Base-by-base conservation (phyloP, 2,888 invertebrate species). In the Cataglyphis albicans region DNA sequence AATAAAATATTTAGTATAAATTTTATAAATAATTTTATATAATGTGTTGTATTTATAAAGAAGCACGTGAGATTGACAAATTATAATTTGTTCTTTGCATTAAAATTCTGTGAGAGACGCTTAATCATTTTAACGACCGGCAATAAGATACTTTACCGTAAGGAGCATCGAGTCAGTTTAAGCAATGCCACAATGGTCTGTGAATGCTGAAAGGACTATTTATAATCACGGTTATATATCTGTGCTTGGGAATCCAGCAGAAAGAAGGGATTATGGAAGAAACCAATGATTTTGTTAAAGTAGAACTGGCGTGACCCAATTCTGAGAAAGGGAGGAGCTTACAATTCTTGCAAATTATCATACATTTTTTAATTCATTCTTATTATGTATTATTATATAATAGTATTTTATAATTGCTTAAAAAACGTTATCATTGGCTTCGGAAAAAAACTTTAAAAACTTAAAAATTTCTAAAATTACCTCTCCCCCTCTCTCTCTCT, bases 81-180 rank as follows among this genome's bases (percentile, higher is more conserved):
- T 80, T 18, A 32, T 44, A 59, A 78, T 57, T 68, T 72, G 59
- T 72, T 80, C 35, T 70, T 80, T 32, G 70, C 44, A 59, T 78
- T 80, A 32, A 48, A 80, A 80, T 80, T 80, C 59, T 59, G 18
- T 18, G 59, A 44, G 18, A 41, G 41, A 78, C 15, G 57, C 41
- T 76, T 67, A 76, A 70, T 59, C 72, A 80, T 72, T 80, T 80
- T 78, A 57, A 78, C 32, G 70, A 70, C 32, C 18, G 35, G 41
- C 59, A 80, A 70, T 80, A 80, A 80, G 78, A 78, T 78, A 70
- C 59, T 78, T 70, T 57, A 44, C 32, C 18, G 12, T 59, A 59
- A 80, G 21, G 59, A 72, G 44, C 72, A 80, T 80, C 70, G 72
- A 57, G 32, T 76, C 76, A 70, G 72, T 80, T 67, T 67, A 76